Evolutionary conservation across 2,797 vertebrate genomes (phyloP), one percentile per base, ranked within the genome.

Genomic region (Pipistrellus pygmaeus): DNA sequence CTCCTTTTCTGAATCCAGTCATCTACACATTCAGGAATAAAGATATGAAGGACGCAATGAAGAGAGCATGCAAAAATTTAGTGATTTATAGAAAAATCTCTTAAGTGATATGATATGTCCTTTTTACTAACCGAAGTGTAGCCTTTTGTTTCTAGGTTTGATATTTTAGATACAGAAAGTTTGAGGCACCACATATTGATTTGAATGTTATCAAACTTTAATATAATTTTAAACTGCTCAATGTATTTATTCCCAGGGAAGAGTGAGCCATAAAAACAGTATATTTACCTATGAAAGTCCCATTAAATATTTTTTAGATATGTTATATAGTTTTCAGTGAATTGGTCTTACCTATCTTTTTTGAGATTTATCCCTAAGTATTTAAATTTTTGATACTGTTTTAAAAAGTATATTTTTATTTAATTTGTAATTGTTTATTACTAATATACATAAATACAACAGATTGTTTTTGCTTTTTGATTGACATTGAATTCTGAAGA

Each of bases 1-100:
- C 95, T 64, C 92, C 96, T 64, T 94, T 96, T 90, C 57, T 95
- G 5, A 97, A 96, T 92, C 95, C 94, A 73, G 77, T 96, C 2
- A 78, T 96, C 25, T 97, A 95, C 1, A 96, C 94, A 12, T 60
- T 97, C 27, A 96, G 92, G 9, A 97, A 97, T 60, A 96, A 96
- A 51, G 85, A 95, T 3, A 96, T 97, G 94, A 97, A 96, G 11
- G 55, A 23, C 82, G 82, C 92, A 78, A 90, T 96, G 71, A 96
- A 85, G 13, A 92, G 92, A 95, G 68, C 90, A 23, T 96, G 66
- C 30, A 96, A 84, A 48, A 10, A 84, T 8, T 5, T 96, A 30
- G 46, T 84, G 57, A 72, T 46, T 75, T 81, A 72, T 51, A 84
- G 78, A 14, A 96, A n/a, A 14, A 66, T 96, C 23, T 96, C 93